A percentile compares a stretch with the other conserved stretches of the same genome.
These are phyloP conservation scores for Metacarcinus magister DNA, from an alignment of 2,888 invertebrate species.

Conservation along the genomic window DNA sequence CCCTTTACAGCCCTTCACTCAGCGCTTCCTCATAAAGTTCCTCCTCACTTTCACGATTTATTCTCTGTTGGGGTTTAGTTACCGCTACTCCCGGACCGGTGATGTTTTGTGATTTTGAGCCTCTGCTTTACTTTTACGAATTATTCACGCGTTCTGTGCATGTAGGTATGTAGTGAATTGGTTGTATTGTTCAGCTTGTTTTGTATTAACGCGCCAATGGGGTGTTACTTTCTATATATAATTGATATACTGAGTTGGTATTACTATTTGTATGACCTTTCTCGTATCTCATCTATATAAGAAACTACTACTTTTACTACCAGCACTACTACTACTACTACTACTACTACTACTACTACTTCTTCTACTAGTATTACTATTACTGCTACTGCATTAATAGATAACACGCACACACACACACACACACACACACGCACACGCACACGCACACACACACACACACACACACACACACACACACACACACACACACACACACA, in stretches of 20 bases:
- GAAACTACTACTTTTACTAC: no score
- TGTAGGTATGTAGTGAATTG: not conserved
- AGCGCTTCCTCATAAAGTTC: not conserved
- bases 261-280: no score
- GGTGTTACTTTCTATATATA: no score
- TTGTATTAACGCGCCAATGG: no score
- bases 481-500: not conserved
- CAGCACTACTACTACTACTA: no score
- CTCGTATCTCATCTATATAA: no score
- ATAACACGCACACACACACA: slow-evolving; percentile 6
- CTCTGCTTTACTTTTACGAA: not conserved
- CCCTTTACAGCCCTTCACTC: not conserved
- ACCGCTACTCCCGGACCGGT: not conserved
- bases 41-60: not conserved
- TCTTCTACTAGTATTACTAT: not conserved
- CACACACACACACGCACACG: not conserved
- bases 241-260: no score
- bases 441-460: not conserved
- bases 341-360: no score
- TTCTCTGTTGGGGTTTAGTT: not conserved
- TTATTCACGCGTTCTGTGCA: not conserved
- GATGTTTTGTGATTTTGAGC: no score
- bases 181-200: not conserved
- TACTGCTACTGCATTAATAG: no score
- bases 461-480: not conserved